Conservation (phyloP, 2,113 vertebrate species). For the Embiotoca jacksoni region DNA sequence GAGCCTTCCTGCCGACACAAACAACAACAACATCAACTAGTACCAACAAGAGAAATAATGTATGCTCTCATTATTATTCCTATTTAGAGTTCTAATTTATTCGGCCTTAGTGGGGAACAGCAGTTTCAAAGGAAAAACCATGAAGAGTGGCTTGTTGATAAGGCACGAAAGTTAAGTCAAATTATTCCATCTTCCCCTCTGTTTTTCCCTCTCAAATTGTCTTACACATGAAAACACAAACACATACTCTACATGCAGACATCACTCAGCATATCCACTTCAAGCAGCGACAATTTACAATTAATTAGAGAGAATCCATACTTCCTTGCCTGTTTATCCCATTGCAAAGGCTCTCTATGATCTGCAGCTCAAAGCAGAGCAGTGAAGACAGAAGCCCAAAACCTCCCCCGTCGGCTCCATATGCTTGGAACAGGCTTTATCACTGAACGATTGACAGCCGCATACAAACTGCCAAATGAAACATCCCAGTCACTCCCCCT, state of each 20-base stretch:
- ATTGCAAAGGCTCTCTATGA: constrained; percentile 61
- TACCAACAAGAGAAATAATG: constrained; percentile 81
- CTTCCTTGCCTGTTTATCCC: constrained; percentile 64
- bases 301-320: constrained; percentile 73
- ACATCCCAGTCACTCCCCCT: constrained; percentile 55
- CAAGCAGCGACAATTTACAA: constrained; percentile 69
- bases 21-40: constrained; percentile 81
- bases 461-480: constrained; percentile 53
- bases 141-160: constrained; percentile 78
- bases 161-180: constrained; percentile 76
- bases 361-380: constrained; percentile 67
- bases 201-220: constrained; percentile 52
- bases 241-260: constrained; percentile 42
- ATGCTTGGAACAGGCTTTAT: constrained; percentile 60
- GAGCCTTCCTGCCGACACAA: constrained; percentile 77
- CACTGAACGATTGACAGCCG: constrained; percentile 56
- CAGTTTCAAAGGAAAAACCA: constrained; percentile 80
- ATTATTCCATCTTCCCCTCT: constrained; percentile 73
- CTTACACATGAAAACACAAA: constrained; percentile 59
- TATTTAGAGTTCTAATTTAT: constrained; percentile 83
- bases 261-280: constrained; percentile 63
- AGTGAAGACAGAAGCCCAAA: constrained; percentile 51
- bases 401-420: constrained; percentile 57
- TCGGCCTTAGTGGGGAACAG: constrained; percentile 77
- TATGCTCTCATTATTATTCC: constrained; percentile 84